These are phyloP conservation scores for Argentina silus DNA, from an alignment of 2,797 vertebrate genomes.

Conservation along the genomic window DNA sequence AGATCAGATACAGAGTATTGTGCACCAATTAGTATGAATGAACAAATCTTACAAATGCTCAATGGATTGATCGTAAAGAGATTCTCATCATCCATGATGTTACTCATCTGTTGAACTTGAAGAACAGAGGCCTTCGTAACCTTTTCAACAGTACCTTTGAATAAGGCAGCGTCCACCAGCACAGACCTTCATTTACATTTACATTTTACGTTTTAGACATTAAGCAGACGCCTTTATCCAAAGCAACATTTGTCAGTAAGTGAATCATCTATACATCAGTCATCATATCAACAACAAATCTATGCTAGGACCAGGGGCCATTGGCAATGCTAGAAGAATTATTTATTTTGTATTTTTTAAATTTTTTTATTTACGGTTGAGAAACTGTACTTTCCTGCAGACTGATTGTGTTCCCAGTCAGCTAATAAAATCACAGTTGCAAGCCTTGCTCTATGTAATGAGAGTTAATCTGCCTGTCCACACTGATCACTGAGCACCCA, in stretches of 20 bases:
- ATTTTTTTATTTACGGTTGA: too few relatives aligned
- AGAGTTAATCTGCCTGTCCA: constrained; percentile 28
- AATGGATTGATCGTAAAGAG: background rate
- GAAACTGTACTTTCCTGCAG: too few relatives aligned
- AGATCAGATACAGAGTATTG: background rate
- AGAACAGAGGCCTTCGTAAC: background rate
- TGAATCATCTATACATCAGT: too few relatives aligned
- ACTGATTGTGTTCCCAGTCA: constrained; percentile 19
- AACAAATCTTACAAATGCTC: background rate
- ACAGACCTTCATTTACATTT: too few relatives aligned
- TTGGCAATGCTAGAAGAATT: too few relatives aligned
- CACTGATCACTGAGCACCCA: constrained; percentile 17
- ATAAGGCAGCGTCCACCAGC: background rate
- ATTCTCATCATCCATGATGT: background rate
- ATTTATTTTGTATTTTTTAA: too few relatives aligned
- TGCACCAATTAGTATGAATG: background rate
- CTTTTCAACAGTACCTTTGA: background rate
- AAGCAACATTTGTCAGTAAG: too few relatives aligned
- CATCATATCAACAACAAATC: too few relatives aligned
- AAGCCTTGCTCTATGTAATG: constrained; percentile 1
- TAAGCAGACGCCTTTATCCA: too few relatives aligned
- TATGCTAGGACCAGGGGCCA: too few relatives aligned
- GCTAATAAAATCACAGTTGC: background rate
- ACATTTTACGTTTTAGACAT: too few relatives aligned
- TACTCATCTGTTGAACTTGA: background rate